Conservation (phyloP, 2,888 invertebrate species). For the Tridacna gigas region DNA sequence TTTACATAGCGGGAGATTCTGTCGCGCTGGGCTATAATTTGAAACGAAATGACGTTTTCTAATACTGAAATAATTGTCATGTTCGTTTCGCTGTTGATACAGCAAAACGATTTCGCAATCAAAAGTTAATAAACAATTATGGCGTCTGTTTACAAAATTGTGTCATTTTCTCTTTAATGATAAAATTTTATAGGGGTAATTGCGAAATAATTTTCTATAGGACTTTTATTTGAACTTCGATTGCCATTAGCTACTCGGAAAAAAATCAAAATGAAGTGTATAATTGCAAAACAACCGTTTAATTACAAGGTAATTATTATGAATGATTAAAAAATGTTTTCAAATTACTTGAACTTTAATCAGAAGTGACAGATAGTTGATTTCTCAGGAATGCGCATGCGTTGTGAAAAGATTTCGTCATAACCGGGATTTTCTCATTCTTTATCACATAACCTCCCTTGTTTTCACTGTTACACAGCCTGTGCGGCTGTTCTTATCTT, state of each 20-base stretch:
- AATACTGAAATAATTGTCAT: constrained; percentile 38
- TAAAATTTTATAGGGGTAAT: constrained; percentile 12
- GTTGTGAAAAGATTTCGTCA: too few species aligned
- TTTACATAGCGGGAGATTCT: constrained; percentile 28
- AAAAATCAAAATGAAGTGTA: constrained; percentile 12
- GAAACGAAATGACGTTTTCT: constrained; percentile 40
- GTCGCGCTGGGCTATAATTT: constrained; percentile 44
- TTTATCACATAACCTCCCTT: too few species aligned
- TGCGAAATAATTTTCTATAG: constrained; percentile 19
- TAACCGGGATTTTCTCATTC: too few species aligned
- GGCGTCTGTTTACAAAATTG: constrained; percentile 45
- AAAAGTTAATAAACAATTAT: constrained; percentile 56
- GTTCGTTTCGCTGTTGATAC: constrained; percentile 30
- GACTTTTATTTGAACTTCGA: constrained; percentile 33
- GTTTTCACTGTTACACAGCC: too few species aligned
- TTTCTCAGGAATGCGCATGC: neutral
- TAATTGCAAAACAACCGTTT: constrained; percentile 19
- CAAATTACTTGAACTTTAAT: neutral
- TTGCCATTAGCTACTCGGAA: constrained; percentile 14
- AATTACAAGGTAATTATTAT: constrained; percentile 14
- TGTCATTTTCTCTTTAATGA: constrained; percentile 39
- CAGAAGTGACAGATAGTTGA: constrained; percentile 12
- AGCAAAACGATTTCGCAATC: constrained; percentile 38
- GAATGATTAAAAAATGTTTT: constrained; percentile 15
- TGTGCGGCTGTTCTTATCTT: too few species aligned